Conservation (phyloP, 2,113 vertebrate species). For the Oriolus oriolus region DNA sequence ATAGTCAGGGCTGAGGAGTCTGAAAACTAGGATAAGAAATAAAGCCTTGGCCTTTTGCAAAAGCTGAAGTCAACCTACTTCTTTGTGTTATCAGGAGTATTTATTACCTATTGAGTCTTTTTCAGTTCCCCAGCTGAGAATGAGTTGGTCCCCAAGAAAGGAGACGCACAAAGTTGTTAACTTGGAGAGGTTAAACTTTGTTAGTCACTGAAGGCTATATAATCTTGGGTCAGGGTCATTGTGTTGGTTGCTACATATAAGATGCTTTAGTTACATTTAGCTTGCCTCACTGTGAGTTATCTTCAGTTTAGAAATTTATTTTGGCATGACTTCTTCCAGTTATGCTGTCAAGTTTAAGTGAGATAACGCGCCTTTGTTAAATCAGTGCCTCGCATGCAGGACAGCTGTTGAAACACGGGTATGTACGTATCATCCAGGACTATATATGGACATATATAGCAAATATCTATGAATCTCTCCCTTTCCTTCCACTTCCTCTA, state of each 20-base stretch:
- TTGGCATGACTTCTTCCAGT: not conserved
- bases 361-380: not conserved
- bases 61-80: not conserved
- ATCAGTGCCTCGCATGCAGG: not conserved
- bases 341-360: not conserved
- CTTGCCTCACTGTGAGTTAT: not conserved
- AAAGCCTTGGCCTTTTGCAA: not conserved
- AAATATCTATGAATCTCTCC: not conserved
- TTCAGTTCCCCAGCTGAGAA: not conserved
- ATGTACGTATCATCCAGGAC: not conserved
- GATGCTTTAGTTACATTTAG: slow-evolving; percentile 3
- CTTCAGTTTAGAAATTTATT: slow-evolving; percentile 1
- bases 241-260: not conserved
- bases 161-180: not conserved
- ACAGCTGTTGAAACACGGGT: not conserved
- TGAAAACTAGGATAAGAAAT: not conserved
- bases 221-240: not conserved
- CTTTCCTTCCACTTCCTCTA: not conserved
- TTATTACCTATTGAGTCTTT: not conserved
- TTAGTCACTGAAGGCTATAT: not conserved
- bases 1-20: not conserved
- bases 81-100: not conserved
- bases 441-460: not conserved
- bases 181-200: not conserved
- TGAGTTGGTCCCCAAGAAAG: not conserved